Base-by-base conservation (phyloP, 2,113 vertebrate genomes). In the Rallus limicola region DNA sequence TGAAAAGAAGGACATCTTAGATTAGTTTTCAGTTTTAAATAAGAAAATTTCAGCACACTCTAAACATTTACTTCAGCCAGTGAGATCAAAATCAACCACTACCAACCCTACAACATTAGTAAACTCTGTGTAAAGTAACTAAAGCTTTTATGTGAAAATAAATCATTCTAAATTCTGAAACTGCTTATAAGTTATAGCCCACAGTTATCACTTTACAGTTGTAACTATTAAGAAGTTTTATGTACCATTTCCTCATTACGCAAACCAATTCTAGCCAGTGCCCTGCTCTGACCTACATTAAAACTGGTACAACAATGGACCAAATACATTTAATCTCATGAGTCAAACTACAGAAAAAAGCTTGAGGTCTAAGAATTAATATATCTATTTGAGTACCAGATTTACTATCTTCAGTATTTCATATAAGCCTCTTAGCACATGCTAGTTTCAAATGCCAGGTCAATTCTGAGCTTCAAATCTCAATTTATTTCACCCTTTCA, bases 1-100 rank as follows among this genome's bases (percentile, higher is more conserved):
- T 99, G n/a, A 93, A 89, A 97, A 97, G 86, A 87, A 91, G 87
- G 48, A 98, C 75, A 96, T 60, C 58, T 86, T 33, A 64, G 2
- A 62, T 97, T 93, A 97, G 78, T 95, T 92, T 62, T 64, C 34
- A 97, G 76, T 86, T 62, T 87, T 6, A 91, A 89, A 84, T 17
- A 88, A 70, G 23, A 82, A 10, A n/a, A 92, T 55, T 92, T 72
- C 55, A 86, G 40, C 25, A 74, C 16, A 42, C 26, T 68, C 46
- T 64, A 55, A 92, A 78, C 33, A 87, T 1, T 50, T 28, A 64
- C 10, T 62, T 38, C 0, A 0, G 24, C 14, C 24, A 68, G 10
- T 23, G 21, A 88, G 16, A 93, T 46, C 79, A 2, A 2, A 46
- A 71, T 9, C 87, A 77, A 81, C 23, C 59, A 63, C 78, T 82